Evolutionary conservation across 1,140 invertebrate species (phyloP), one percentile per base, ranked within the genome.

Genomic region (Muscidifurax raptorellus): DNA sequence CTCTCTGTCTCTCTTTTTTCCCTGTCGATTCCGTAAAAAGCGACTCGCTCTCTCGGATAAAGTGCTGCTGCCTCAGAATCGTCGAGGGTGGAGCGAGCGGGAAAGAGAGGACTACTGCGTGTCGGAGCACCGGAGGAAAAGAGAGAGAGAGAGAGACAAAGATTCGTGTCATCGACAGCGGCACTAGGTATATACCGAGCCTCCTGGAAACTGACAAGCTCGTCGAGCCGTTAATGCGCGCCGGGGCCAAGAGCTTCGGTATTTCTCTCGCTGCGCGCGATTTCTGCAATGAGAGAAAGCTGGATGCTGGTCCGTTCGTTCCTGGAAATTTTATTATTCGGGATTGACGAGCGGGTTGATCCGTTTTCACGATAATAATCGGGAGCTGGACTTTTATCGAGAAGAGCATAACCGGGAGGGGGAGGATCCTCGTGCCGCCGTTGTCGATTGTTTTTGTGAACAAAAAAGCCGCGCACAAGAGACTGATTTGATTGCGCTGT

Each of bases 111-210:
- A 52, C 25, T 47, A 52, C 25, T 47, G 72, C 64, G 47, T 52
- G 78, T 80, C 76, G 28, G 86, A 79, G 78, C 82, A 82, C 66
- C 76, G 44, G 44, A 13, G 40, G 67, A 7, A 72, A 82, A 82
- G 67, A 74, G 32, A 82, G 30, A 64, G 69, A 79, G 79, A 67
- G 69, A 82, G 79, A 90, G 89, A 92, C 90, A 91, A 91, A 91
- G 91, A 92, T 91, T 88, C 86, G 88, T 88, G 90, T 92, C 91
- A 91, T 91, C 86, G 90, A 88, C 90, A 92, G 90, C 86, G 86
- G 81, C 81, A 78, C 76, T 87, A 87, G 81, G 89, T 27, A 52
- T 59, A 44, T 32, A 75, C n/a, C 5, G 30, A 36, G 9, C 83
- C 82, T 84, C 78, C 47, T 83, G 86, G 82, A 86, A 88, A 88